Conservation (phyloP, 1,140 invertebrate species). For the Cydia splendana region DNA sequence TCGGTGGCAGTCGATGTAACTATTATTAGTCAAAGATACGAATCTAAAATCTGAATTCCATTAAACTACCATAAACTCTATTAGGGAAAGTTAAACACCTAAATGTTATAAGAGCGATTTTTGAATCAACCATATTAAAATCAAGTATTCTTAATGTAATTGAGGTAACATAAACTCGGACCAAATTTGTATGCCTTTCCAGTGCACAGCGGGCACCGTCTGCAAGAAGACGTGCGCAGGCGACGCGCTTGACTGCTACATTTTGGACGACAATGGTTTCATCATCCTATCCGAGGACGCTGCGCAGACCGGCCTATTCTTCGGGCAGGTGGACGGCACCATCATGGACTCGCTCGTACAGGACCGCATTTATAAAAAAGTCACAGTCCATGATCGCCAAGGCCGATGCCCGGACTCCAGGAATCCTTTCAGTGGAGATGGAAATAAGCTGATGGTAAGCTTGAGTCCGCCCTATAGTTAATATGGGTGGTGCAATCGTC, state of each 20-base stretch:
- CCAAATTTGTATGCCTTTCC: slow-evolving; percentile 44
- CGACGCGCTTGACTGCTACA: slow-evolving; percentile 93
- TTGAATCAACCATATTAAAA: too few relatives aligned
- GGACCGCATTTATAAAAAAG: slow-evolving; percentile 92
- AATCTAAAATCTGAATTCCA: too few relatives aligned
- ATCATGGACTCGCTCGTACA: slow-evolving; percentile 96
- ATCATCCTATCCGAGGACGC: slow-evolving; percentile 93
- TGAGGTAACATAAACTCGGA: not conserved
- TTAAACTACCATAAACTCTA: too few relatives aligned
- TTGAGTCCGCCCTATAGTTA: too few relatives aligned
- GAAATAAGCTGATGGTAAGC: slow-evolving; percentile 68
- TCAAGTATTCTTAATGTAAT: too few relatives aligned
- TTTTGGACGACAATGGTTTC: slow-evolving; percentile 96
- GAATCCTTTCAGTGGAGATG: slow-evolving; percentile 84
- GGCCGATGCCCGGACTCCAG: slow-evolving; percentile 90
- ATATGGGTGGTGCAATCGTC: too few relatives aligned
- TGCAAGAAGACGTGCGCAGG: slow-evolving; percentile 93
- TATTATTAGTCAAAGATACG: too few relatives aligned
- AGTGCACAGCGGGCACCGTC: slow-evolving; percentile 86
- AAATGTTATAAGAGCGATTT: too few relatives aligned
- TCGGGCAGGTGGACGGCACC: slow-evolving; percentile 96
- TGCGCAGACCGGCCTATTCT: slow-evolving; percentile 92
- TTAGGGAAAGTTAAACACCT: too few relatives aligned
- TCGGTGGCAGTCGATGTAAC: too few relatives aligned
- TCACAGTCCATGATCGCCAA: slow-evolving; percentile 93